phyloP scores from a whole-genome alignment of 2,888 invertebrate genomes.

The Aquatica leii region DNA sequence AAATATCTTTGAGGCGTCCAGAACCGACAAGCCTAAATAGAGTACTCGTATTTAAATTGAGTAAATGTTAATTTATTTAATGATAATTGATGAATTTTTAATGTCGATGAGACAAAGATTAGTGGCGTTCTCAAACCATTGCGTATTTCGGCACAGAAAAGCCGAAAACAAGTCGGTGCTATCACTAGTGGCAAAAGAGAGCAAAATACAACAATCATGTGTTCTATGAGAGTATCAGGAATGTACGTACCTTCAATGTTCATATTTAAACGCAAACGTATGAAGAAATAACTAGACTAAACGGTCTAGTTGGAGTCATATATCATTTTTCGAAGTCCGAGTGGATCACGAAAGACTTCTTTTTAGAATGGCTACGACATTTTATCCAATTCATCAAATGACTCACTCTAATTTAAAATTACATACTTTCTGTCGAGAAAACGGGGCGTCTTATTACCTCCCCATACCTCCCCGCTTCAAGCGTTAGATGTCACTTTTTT shows the following conservation, averaged over 20 bases:
- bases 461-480: not conserved
- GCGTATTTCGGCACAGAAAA: not conserved
- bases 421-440: not conserved
- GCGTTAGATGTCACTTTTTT: not conserved
- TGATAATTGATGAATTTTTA: not conserved
- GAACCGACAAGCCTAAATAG: not conserved
- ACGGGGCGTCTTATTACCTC: constrained; percentile 5
- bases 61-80: not conserved
- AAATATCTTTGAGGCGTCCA: not conserved
- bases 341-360: constrained; percentile 39
- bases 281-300: constrained; percentile 14
- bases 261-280: constrained; percentile 33
- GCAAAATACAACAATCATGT: constrained; percentile 31
- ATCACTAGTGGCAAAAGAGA: constrained; percentile 36
- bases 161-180: constrained; percentile 34
- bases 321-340: constrained; percentile 35
- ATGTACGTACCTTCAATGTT: constrained; percentile 35
- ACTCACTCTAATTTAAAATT: not conserved
- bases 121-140: not conserved
- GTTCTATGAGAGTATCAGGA: constrained; percentile 35
- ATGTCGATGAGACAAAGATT: not conserved
- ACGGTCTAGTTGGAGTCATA: constrained; percentile 34
- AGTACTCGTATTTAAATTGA: not conserved
- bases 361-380: constrained; percentile 32
- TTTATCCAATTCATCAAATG: no score